Evolutionary conservation across 2,797 vertebrate genomes (phyloP), one percentile per base, ranked within the genome.

Genomic region (Neoniphon sammara): DNA sequence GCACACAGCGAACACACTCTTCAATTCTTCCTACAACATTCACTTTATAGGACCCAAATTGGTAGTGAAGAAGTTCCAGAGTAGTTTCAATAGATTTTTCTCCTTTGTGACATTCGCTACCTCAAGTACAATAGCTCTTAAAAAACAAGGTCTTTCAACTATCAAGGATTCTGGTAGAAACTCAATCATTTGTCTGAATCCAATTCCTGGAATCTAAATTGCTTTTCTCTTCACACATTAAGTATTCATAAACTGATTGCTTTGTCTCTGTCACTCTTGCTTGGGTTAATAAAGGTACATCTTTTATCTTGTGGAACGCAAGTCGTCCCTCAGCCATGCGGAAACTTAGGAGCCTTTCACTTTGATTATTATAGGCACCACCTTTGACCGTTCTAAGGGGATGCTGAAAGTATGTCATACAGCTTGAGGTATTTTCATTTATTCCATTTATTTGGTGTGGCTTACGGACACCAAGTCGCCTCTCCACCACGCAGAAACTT

Each of bases 131-230:
- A 83, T 71, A 75, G 50, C 18, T 49, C 20, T 47, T 27, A 27
- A 20, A 76, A 73, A 70, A 68, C 42, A 57, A 80, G 44, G 58
- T 58, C 67, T 72, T 76, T 76, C 54, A 70, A 59, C 66, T 80
- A 70, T 78, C 64, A 30, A 71, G 56, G 55, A 62, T 30, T 78
- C 66, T 71, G 31, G 55, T 54, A 2, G 53, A 56, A 80, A 75
- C 71, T 68, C 50, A 70, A 77, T 85, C 67, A 77, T 82, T 78
- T 65, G 25, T 75, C 70, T 75, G 71, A 70, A 65, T 82, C 60
- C 77, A 73, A 61, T 87, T 83, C 80, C 49, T 42, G 36, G 7
- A 18, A 36, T 52, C 50, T 50, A 74, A 77, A 76, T 67, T 60
- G 70, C 72, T 77, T 85, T 60, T 60, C 20, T 72, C 30, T 65